Conservation (phyloP, 2,888 invertebrate species). For the Dryococelus australis region DNA sequence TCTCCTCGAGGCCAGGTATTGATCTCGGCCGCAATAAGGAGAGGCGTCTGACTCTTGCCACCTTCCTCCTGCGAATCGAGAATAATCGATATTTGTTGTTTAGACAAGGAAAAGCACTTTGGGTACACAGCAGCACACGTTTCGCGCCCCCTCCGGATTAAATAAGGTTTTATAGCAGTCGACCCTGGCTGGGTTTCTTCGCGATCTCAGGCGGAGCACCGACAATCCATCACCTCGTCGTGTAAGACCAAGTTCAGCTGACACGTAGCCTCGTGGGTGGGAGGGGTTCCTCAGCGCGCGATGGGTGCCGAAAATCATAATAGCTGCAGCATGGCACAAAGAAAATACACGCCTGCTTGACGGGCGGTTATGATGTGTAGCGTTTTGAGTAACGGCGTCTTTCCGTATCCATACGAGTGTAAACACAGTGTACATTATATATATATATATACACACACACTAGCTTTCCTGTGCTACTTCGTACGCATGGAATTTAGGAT, state of each 20-base stretch:
- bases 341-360: too few relatives aligned
- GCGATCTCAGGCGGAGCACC: not conserved
- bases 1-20: not conserved
- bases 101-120: not conserved
- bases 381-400: too few relatives aligned
- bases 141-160: not conserved
- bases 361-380: too few relatives aligned
- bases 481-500: too few relatives aligned
- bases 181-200: not conserved
- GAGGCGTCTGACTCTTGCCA: not conserved
- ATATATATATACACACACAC: too few relatives aligned
- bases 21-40: not conserved
- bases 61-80: not conserved
- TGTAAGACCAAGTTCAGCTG: not conserved
- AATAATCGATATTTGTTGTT: slow-evolving; percentile 9
- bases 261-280: not conserved
- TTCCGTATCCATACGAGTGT: too few relatives aligned
- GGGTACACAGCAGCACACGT: not conserved
- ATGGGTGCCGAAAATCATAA: not conserved
- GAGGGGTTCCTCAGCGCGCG: not conserved
- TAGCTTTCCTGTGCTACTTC: too few relatives aligned
- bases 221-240: not conserved
- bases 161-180: not conserved
- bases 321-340: not conserved
- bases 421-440: too few relatives aligned